phyloP scores from a whole-genome alignment of 2,888 invertebrate genomes.

The Pinctada fucata region DNA sequence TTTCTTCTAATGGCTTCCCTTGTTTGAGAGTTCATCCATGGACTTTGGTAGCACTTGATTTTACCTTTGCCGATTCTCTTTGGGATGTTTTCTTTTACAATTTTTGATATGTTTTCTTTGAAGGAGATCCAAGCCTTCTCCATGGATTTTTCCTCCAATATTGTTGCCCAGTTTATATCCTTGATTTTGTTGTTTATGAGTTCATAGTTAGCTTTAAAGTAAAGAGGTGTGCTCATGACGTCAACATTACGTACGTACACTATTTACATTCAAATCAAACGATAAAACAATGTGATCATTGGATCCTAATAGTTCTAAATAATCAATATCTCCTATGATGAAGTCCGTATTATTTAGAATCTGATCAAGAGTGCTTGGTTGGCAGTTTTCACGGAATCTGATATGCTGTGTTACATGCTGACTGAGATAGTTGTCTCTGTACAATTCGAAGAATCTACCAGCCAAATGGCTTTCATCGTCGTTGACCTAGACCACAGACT shows the following conservation, averaged over 20 bases:
- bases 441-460: not conserved
- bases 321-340: not conserved
- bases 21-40: not conserved
- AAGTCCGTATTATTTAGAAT: not conserved
- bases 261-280: not conserved
- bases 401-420: not conserved
- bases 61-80: not conserved
- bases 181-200: not conserved
- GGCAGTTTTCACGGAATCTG: not conserved
- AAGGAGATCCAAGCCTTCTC: not conserved
- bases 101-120: not conserved
- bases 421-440: not conserved
- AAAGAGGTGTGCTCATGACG: not conserved
- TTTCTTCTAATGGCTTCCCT: not conserved
- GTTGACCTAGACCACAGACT: too few relatives aligned
- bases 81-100: not conserved
- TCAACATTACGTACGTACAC: not conserved
- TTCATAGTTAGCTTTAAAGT: not conserved
- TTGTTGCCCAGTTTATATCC: not conserved
- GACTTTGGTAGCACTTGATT: not conserved
- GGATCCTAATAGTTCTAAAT: not conserved
- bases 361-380: not conserved
- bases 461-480: not conserved
- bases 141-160: not conserved
- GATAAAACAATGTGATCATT: not conserved